Conservation (phyloP, 1,140 invertebrate genomes). For the Cyclina sinensis region DNA sequence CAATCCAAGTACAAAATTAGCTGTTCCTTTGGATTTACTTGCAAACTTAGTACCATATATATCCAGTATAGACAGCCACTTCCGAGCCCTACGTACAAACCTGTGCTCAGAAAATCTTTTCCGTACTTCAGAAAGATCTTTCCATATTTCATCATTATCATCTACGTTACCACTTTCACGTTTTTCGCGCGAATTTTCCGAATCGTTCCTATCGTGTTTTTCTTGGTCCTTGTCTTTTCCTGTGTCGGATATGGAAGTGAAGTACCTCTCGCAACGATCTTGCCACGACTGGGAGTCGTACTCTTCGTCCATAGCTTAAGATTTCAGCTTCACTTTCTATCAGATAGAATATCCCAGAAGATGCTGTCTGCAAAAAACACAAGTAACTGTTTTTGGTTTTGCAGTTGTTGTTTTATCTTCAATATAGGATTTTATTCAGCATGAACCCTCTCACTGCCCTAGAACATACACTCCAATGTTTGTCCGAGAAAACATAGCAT, state of each 20-base stretch:
- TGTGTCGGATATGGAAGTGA: slow-evolving; percentile 23
- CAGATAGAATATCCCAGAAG: too few species aligned
- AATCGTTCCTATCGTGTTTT: background rate
- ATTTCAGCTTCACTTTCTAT: background rate
- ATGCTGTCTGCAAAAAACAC: too few species aligned
- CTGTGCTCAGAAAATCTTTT: background rate
- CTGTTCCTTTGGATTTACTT: background rate
- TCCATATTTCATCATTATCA: slow-evolving; percentile 9
- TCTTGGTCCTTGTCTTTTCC: slow-evolving; percentile 33
- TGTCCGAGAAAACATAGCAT: too few species aligned
- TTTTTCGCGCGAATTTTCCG: background rate
- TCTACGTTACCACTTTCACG: background rate
- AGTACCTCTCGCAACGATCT: slow-evolving; percentile 35
- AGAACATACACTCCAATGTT: too few species aligned
- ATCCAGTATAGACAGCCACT: background rate
- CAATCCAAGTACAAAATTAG: background rate
- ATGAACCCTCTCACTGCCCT: too few species aligned
- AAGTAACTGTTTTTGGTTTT: background rate
- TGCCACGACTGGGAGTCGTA: slow-evolving; percentile 4
- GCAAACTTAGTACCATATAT: background rate
- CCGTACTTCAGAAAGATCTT: slow-evolving; percentile 20
- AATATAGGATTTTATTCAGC: too few species aligned
- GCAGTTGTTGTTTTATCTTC: too few species aligned
- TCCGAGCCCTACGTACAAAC: background rate
- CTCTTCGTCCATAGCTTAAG: background rate